Conservation (phyloP, 2,888 invertebrate genomes). For the Acrocyrtus sp. region DNA sequence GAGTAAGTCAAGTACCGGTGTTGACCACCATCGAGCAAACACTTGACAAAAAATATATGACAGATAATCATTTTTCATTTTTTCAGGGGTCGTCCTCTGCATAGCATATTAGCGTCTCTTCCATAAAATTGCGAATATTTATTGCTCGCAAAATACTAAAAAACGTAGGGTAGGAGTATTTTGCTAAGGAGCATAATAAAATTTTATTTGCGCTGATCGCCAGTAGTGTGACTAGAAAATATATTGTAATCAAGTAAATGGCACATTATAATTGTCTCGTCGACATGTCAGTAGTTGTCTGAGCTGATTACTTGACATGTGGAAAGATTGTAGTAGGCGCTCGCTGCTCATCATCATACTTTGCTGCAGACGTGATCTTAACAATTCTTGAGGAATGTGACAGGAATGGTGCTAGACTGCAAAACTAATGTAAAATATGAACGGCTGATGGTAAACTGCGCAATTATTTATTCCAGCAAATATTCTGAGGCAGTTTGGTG, state of each 20-base stretch:
- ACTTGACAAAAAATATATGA: neutral
- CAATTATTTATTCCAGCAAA: too few relatives aligned
- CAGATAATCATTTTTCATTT: neutral
- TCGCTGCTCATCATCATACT: conserved; percentile 8
- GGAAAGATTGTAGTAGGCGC: conserved; percentile 18
- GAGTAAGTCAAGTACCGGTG: too few relatives aligned
- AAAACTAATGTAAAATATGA: neutral
- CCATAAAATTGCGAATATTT: conserved; percentile 11
- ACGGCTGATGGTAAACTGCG: too few relatives aligned
- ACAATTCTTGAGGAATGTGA: neutral
- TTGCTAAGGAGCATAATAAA: too few relatives aligned
- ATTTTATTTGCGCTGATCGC: too few relatives aligned
- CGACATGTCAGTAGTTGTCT: conserved; percentile 19
- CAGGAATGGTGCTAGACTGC: too few relatives aligned
- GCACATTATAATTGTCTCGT: conserved; percentile 22
- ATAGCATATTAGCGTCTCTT: conserved; percentile 24
- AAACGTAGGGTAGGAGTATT: too few relatives aligned
- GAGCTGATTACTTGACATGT: conserved; percentile 35
- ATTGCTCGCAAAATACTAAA: neutral
- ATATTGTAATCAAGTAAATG: neutral
- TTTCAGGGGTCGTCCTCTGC: neutral
- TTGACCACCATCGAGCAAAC: too few relatives aligned
- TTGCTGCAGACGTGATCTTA: neutral
- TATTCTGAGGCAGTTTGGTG: too few relatives aligned
- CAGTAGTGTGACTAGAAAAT: neutral